Conservation (phyloP, 2,113 vertebrate species). For the Rhizomys pruinosus region DNA sequence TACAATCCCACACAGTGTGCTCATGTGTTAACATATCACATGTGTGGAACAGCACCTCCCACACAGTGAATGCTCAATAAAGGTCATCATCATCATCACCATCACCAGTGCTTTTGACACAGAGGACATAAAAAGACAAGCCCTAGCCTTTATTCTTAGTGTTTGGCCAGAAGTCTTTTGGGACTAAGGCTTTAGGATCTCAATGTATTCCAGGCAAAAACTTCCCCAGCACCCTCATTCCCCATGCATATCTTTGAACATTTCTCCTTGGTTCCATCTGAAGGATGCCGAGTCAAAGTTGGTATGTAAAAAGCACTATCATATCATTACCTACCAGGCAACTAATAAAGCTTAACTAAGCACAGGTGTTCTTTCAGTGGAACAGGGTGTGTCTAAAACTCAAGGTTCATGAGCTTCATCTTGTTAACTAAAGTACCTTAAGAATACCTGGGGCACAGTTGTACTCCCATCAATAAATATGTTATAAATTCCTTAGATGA, state of each 20-base stretch:
- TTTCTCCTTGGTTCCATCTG: conserved; percentile 56
- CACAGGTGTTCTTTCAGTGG: conserved; percentile 13
- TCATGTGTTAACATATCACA: conserved; percentile 12
- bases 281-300: conserved; percentile 56
- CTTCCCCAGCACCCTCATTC: not conserved
- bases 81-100: not conserved
- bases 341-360: conserved; percentile 65
- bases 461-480: conserved; percentile 13
- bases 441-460: conserved; percentile 5
- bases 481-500: conserved; percentile 55
- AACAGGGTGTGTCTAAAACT: not conserved
- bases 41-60: not conserved
- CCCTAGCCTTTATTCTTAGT: conserved; percentile 28
- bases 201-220: conserved; percentile 28
- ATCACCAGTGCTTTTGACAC: not conserved
- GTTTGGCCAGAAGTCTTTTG: conserved; percentile 61
- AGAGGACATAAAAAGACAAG: conserved; percentile 31
- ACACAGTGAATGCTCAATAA: conserved; percentile 1
- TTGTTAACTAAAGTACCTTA: conserved; percentile 17
- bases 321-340: conserved; percentile 32
- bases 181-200: conserved; percentile 57
- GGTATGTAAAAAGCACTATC: conserved; percentile 47
- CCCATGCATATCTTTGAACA: conserved; percentile 36
- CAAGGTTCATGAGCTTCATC: not conserved
- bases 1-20: not conserved